Conservation (phyloP, 2,797 vertebrate genomes). For the Pseudochaenichthys georgianus region DNA sequence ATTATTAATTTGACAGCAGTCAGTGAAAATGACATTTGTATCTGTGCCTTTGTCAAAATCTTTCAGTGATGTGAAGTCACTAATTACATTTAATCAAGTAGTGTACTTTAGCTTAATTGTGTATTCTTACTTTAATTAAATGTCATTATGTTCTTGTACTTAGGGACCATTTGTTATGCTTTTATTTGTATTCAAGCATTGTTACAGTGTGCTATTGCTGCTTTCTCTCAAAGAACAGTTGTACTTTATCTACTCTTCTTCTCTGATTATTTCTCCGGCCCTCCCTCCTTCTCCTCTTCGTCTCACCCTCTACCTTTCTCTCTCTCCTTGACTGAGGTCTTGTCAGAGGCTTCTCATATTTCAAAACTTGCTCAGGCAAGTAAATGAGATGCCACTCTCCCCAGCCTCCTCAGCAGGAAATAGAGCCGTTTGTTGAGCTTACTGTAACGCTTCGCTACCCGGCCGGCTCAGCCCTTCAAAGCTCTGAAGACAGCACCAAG, state of each 20-base stretch:
- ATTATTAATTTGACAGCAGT: too few relatives aligned
- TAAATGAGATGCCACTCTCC: constrained; percentile 68
- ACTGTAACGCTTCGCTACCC: constrained; percentile 57
- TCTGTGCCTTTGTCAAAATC: background rate
- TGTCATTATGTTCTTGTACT: background rate
- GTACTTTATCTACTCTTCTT: background rate
- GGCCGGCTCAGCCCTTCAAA: constrained; percentile 64
- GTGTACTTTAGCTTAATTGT: background rate
- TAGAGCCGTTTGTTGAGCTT: constrained; percentile 70
- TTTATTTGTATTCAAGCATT: background rate
- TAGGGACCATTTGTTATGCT: background rate
- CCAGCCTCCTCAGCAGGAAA: constrained; percentile 67
- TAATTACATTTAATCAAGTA: background rate
- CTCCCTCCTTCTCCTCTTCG: constrained; percentile 11
- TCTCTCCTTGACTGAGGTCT: constrained; percentile 57
- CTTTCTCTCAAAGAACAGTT: background rate
- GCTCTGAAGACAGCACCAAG: constrained; percentile 58
- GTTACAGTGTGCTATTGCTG: background rate
- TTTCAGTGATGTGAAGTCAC: background rate
- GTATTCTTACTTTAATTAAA: background rate
- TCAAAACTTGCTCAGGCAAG: constrained; percentile 52
- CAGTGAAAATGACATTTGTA: too few relatives aligned
- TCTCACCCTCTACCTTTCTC: constrained; percentile 22
- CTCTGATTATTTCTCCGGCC: constrained; percentile 1
- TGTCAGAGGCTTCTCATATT: constrained; percentile 68